These are phyloP conservation scores for Lontra canadensis DNA, from an alignment of 2,113 vertebrate genomes.

Conservation along the genomic window DNA sequence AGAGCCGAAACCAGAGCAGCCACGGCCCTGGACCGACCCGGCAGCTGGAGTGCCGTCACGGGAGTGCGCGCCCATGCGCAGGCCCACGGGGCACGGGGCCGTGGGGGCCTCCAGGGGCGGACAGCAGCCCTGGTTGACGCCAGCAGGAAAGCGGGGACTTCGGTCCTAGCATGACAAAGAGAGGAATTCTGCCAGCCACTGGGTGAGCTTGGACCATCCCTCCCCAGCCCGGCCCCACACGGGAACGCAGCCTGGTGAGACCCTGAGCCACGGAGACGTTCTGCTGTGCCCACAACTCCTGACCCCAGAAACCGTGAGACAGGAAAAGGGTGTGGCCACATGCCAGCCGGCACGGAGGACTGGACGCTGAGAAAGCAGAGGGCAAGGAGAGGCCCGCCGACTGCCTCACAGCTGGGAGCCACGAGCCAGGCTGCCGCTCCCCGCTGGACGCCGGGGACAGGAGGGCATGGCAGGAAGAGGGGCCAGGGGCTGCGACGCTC, in stretches of 20 bases:
- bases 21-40: background rate
- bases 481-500: accelerated
- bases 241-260: background rate
- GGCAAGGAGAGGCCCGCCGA: background rate
- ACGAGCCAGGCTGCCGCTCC: background rate
- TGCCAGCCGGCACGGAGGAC: accelerated
- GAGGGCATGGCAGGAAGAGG: accelerated
- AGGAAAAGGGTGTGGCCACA: accelerated
- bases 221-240: accelerated
- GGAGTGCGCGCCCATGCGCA: accelerated
- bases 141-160: background rate
- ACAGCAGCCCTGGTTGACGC: background rate
- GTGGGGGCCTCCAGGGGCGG: background rate
- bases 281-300: accelerated
- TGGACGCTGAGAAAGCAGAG: accelerated
- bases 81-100: accelerated
- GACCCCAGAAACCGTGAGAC: background rate
- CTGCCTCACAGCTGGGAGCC: accelerated
- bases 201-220: background rate
- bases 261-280: background rate
- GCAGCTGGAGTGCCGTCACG: background rate
- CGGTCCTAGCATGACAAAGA: accelerated
- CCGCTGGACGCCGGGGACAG: accelerated
- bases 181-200: background rate
- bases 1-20: background rate